Evolutionary conservation across 2,888 invertebrate species (phyloP).

Genomic region (Myopa tessellatipennis): DNA sequence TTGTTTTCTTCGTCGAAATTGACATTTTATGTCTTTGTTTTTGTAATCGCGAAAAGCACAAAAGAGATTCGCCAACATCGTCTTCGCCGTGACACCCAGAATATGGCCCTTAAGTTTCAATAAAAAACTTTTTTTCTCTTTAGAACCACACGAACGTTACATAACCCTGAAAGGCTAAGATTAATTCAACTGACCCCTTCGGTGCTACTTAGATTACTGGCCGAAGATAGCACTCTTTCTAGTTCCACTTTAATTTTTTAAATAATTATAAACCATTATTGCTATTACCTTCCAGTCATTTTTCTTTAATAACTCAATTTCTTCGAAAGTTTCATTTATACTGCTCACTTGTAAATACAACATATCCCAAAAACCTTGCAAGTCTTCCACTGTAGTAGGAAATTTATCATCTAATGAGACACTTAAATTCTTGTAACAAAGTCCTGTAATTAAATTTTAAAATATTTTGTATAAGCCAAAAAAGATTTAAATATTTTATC

Average conservation of each 20-base stretch:
- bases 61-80: too few relatives aligned
- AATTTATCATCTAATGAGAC: constrained; percentile 82
- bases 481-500: neutral
- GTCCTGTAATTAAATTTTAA: constrained; percentile 68
- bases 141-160: too few relatives aligned
- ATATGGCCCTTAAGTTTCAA: neutral
- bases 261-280: neutral
- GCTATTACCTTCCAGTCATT: constrained; percentile 75
- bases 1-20: too few relatives aligned
- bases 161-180: too few relatives aligned
- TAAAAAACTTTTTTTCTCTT: neutral
- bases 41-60: too few relatives aligned
- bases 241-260: neutral
- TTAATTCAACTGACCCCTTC: too few relatives aligned
- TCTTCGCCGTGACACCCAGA: too few relatives aligned
- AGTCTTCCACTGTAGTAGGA: constrained; percentile 88
- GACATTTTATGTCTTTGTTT: too few relatives aligned
- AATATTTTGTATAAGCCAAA: constrained; percentile 1
- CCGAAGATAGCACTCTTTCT: neutral
- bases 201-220: too few relatives aligned
- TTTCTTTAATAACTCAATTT: constrained; percentile 73
- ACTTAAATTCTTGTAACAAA: constrained; percentile 76
- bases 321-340: constrained; percentile 81
- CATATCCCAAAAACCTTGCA: constrained; percentile 99
- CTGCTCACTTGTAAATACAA: constrained; percentile 91